Conservation (phyloP, 2,113 vertebrate species). For the Notechis scutatus region DNA sequence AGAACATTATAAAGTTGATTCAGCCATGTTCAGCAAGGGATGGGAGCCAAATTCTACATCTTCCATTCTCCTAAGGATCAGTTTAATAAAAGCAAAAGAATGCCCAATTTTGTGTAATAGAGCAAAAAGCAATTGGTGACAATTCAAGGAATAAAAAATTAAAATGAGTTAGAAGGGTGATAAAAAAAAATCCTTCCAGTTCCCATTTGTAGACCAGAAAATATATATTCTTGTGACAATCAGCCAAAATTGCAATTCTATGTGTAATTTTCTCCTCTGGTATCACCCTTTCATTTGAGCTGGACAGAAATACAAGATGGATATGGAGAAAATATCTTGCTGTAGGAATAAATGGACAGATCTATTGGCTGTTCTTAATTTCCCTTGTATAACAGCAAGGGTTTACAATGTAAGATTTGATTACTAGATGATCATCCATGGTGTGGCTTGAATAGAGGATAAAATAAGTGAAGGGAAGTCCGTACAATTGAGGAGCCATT, state of each 20-base stretch:
- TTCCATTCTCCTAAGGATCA: neutral
- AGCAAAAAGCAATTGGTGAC: neutral
- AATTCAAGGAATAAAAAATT: neutral
- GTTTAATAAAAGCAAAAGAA: neutral
- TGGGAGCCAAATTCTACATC: neutral
- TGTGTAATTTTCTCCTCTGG: neutral
- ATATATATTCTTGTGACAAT: neutral
- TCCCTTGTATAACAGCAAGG: neutral
- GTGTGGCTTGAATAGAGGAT: neutral
- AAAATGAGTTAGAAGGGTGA: neutral
- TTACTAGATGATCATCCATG: neutral
- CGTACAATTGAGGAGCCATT: neutral
- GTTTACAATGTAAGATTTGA: neutral
- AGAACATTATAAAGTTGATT: slow-evolving; percentile 14
- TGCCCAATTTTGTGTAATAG: neutral
- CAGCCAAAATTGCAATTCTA: neutral
- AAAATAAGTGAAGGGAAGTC: neutral
- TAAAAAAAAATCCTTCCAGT: neutral
- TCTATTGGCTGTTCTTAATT: neutral
- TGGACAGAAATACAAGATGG: neutral
- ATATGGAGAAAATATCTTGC: neutral
- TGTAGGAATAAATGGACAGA: neutral
- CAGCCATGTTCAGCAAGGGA: neutral
- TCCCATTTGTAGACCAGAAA: neutral
- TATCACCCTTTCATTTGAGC: no score